Evolutionary conservation across 2,888 invertebrate genomes (phyloP).

Genomic region (Drepanosiphum platanoidis): DNA sequence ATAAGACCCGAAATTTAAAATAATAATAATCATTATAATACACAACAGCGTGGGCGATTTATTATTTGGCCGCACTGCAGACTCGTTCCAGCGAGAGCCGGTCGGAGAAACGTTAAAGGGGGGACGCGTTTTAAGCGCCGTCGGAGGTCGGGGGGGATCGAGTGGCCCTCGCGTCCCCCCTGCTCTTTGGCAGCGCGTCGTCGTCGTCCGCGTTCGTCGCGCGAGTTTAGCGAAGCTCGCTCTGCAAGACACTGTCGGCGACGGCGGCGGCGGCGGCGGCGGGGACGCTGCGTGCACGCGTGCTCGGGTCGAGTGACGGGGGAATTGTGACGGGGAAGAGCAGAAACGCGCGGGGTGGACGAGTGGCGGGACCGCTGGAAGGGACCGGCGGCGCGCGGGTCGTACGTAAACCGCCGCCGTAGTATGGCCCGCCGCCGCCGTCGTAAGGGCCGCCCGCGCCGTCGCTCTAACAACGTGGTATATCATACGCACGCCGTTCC

Average conservation of each 20-base stretch:
- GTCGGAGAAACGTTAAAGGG: too few species aligned
- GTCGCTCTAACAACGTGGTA: constrained; percentile 24
- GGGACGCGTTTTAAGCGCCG: too few species aligned
- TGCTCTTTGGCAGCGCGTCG: not conserved
- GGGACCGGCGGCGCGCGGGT: not conserved
- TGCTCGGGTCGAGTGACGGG: not conserved
- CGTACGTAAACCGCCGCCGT: constrained; percentile 28
- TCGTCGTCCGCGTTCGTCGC: not conserved
- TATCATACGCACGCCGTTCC: constrained; percentile 24
- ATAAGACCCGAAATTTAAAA: too few species aligned
- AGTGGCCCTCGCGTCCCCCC: too few species aligned
- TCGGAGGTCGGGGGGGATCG: too few species aligned
- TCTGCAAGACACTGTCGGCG: not conserved
- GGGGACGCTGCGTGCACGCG: constrained; percentile 12
- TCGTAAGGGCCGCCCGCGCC: constrained; percentile 3
- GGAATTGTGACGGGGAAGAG: not conserved
- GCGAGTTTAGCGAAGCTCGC: not conserved
- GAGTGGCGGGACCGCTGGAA: not conserved
- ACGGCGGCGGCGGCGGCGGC: not conserved
- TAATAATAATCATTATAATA: too few species aligned
- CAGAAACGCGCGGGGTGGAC: not conserved
- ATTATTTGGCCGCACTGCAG: too few species aligned
- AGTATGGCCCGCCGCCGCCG: too few species aligned
- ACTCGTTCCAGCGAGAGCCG: too few species aligned
- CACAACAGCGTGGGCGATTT: too few species aligned